phyloP scores from a whole-genome alignment of 1,140 invertebrate species.

The Phocides pigmalion region DNA sequence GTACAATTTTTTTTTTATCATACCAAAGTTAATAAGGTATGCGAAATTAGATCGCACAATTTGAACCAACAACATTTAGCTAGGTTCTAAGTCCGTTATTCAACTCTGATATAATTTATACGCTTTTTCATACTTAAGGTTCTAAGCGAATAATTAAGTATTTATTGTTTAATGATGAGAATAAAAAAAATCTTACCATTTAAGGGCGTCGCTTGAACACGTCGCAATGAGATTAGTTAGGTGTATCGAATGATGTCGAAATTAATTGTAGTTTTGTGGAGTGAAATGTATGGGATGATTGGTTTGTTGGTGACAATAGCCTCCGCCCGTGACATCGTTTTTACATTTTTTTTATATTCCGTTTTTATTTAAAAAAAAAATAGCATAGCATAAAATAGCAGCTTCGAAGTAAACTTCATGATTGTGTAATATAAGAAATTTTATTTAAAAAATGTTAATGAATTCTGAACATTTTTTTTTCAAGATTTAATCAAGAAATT shows the following conservation, averaged over 20 bases:
- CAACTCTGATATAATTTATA: slow-evolving; percentile 69
- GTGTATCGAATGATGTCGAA: slow-evolving; percentile 47
- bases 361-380: too few species aligned
- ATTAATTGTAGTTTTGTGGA: not conserved
- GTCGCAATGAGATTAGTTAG: slow-evolving; percentile 74
- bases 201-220: slow-evolving; percentile 38
- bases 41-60: slow-evolving; percentile 34
- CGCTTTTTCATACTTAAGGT: slow-evolving; percentile 76
- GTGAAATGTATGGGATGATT: slow-evolving; percentile 26
- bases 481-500: too few species aligned
- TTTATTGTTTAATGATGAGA: slow-evolving; percentile 59
- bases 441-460: too few species aligned
- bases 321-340: not conserved
- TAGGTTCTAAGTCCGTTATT: slow-evolving; percentile 61
- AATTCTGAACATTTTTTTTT: too few species aligned
- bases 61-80: slow-evolving; percentile 40
- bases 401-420: too few species aligned
- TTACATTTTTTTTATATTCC: too few species aligned
- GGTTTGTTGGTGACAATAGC: not conserved
- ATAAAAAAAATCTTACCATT: slow-evolving; percentile 25
- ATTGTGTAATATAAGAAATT: too few species aligned
- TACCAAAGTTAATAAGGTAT: too few species aligned
- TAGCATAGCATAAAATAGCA: too few species aligned
- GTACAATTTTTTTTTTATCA: too few species aligned
- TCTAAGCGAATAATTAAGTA: slow-evolving; percentile 72